Conservation (phyloP, 2,797 vertebrate species). For the Momotus momota region DNA sequence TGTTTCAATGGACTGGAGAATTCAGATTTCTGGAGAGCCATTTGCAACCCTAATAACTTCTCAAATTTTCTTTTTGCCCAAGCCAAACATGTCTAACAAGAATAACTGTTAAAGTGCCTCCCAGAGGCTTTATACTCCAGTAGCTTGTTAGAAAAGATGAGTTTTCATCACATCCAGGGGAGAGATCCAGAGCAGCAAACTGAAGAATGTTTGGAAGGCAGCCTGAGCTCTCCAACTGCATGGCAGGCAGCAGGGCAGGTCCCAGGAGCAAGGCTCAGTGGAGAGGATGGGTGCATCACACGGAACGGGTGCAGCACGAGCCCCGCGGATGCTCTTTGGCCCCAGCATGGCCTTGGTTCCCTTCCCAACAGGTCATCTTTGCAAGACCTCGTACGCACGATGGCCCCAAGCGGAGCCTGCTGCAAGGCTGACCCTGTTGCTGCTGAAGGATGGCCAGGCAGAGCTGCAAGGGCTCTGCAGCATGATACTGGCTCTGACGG, state of each 20-base stretch:
- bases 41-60: constrained; percentile 17
- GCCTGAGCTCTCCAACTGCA: not conserved
- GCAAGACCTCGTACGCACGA: accelerated
- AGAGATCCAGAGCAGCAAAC: not conserved
- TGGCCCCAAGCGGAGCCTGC: accelerated
- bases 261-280: not conserved
- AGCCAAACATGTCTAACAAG: constrained; percentile 34
- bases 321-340: accelerated
- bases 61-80: constrained; percentile 2
- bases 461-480: not conserved
- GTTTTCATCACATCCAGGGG: not conserved
- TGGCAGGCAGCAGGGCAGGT: not conserved
- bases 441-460: not conserved
- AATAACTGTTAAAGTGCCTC: constrained; percentile 44
- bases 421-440: not conserved
- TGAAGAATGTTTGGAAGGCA: constrained; percentile 21
- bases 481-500: accelerated
- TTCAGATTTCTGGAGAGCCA: constrained; percentile 20
- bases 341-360: accelerated
- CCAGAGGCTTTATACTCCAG: constrained; percentile 54
- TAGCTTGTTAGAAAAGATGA: constrained; percentile 31
- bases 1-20: not conserved
- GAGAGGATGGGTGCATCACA: not conserved
- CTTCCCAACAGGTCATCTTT: not conserved
- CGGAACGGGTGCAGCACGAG: not conserved